These are phyloP conservation scores for Agrochola litura DNA, from an alignment of 2,888 invertebrate genomes.

Conservation along the genomic window DNA sequence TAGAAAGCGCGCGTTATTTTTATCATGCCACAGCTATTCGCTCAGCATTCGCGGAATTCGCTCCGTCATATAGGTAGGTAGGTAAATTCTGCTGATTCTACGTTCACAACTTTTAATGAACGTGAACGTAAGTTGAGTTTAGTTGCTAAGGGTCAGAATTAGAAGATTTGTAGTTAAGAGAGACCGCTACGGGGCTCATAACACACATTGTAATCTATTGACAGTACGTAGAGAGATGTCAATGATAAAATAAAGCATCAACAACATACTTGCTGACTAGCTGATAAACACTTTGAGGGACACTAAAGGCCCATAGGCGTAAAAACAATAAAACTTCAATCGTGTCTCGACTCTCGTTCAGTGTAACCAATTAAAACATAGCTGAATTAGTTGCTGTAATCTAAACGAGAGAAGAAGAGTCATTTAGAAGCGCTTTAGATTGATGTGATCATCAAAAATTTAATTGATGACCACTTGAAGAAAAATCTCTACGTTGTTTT, in stretches of 20 bases:
- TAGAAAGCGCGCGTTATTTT: constrained; percentile 50
- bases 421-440: background rate
- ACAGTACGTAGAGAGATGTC: background rate
- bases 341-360: too few relatives aligned
- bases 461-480: background rate
- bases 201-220: background rate
- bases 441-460: background rate
- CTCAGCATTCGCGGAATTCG: constrained; percentile 50
- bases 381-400: too few relatives aligned
- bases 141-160: constrained; percentile 2
- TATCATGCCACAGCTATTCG: constrained; percentile 40
- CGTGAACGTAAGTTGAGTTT: background rate
- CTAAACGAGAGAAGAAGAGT: too few relatives aligned
- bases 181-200: background rate
- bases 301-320: too few relatives aligned
- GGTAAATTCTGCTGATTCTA: constrained; percentile 1
- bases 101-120: constrained; percentile 3
- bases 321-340: too few relatives aligned
- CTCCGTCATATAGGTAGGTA: constrained; percentile 33
- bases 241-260: too few relatives aligned
- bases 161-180: background rate
- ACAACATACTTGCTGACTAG: too few relatives aligned
- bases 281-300: too few relatives aligned
- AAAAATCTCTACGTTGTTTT: background rate
- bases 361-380: too few relatives aligned